Evolutionary conservation across 2,888 invertebrate genomes (phyloP).

Genomic region (Tribolium freemani): DNA sequence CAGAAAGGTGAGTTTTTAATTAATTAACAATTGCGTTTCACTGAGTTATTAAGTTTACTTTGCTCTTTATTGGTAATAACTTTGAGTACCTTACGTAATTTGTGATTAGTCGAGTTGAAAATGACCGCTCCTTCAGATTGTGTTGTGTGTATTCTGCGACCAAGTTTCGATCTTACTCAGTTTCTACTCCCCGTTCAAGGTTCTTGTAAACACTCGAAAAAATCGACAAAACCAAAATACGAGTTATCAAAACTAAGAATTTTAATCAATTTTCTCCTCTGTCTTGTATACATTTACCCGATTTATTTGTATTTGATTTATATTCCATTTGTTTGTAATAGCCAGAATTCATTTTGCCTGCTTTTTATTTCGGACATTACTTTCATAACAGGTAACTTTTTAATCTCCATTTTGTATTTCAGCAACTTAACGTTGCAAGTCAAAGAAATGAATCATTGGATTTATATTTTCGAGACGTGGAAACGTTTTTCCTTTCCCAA

Average conservation of each 20-base stretch:
- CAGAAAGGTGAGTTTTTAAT: slow-evolving; percentile 3
- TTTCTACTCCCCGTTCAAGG: neutral
- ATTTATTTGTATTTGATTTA: neutral
- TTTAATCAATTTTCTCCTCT: neutral
- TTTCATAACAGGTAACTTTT: neutral
- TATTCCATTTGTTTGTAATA: neutral
- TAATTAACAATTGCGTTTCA: neutral
- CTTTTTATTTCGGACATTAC: neutral
- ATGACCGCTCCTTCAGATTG: neutral
- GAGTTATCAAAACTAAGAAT: neutral
- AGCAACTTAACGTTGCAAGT: neutral
- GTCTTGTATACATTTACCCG: neutral
- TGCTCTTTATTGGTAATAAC: neutral
- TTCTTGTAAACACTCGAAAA: slow-evolving; percentile 1
- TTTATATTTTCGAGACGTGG: neutral
- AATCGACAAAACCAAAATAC: neutral
- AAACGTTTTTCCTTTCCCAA: neutral
- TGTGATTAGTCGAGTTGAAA: neutral
- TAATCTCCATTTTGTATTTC: neutral
- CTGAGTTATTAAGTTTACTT: no score
- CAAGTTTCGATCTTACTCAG: neutral
- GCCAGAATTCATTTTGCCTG: neutral
- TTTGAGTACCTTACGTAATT: neutral
- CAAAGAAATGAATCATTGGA: neutral
- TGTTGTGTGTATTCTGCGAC: neutral